Conservation (phyloP, 2,888 invertebrate genomes). For the Apeira syringaria region DNA sequence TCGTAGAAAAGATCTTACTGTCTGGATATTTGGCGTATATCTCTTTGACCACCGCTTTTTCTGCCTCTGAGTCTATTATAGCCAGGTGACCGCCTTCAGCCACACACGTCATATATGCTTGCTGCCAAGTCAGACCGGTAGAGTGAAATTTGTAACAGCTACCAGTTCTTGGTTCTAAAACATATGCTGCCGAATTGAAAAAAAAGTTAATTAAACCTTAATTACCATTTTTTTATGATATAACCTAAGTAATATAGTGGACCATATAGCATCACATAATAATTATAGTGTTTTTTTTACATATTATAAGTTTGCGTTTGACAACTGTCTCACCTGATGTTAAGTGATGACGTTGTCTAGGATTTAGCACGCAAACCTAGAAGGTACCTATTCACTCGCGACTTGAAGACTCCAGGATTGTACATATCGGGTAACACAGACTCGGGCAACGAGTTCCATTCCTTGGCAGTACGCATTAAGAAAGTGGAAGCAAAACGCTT, state of each 20-base stretch:
- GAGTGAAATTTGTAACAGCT: conserved; percentile 60
- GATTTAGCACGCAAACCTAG: too few species aligned
- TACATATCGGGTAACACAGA: too few species aligned
- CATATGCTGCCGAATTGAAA: too few species aligned
- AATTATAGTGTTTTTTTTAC: too few species aligned
- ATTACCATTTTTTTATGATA: neutral
- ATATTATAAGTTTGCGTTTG: too few species aligned
- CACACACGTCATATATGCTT: conserved; percentile 51
- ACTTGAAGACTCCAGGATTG: too few species aligned
- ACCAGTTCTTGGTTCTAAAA: conserved; percentile 40
- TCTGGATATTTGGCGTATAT: conserved; percentile 31
- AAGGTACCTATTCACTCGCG: too few species aligned
- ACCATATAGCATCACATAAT: neutral
- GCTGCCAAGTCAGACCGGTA: conserved; percentile 41
- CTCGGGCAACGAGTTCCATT: too few species aligned
- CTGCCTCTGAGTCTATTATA: conserved; percentile 48
- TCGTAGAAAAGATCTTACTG: conserved; percentile 21
- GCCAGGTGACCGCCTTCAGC: conserved; percentile 45
- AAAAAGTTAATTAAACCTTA: neutral
- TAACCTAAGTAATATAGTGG: neutral
- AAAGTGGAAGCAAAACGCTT: too few species aligned
- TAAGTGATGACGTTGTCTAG: too few species aligned
- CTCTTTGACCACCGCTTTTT: conserved; percentile 37
- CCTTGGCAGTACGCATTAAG: too few species aligned
- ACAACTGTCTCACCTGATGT: too few species aligned